A percentile compares a stretch with the other conserved stretches of the same genome.
These are phyloP conservation scores for Tinea trinotella DNA, from an alignment of 2,888 invertebrate genomes.

Conservation along the genomic window DNA sequence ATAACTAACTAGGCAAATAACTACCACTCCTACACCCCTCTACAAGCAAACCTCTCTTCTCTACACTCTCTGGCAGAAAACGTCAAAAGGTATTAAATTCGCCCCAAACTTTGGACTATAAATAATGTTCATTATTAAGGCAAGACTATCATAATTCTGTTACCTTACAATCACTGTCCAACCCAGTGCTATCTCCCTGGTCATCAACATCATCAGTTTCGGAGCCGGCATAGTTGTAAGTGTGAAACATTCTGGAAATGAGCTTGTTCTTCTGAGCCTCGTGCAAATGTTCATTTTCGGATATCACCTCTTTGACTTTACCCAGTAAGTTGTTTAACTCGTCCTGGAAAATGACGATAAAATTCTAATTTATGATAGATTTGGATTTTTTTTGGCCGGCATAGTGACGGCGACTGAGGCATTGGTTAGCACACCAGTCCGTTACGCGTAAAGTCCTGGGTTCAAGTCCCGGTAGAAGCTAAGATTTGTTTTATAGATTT, in stretches of 20 bases:
- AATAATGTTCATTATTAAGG: no score
- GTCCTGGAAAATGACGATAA: slow-evolving; percentile 55
- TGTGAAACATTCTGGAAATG: slow-evolving; percentile 74
- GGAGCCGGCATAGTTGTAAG: slow-evolving; percentile 54
- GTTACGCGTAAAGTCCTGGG: no score
- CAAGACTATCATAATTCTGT: no score
- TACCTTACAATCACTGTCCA: slow-evolving; percentile 64
- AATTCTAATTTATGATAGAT: not conserved
- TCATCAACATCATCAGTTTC: slow-evolving; percentile 64
- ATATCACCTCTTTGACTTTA: slow-evolving; percentile 89
- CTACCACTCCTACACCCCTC: no score
- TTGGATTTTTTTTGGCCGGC: not conserved
- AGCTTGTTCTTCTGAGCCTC: slow-evolving; percentile 82
- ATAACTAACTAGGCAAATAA: no score
- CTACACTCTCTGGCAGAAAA: no score
- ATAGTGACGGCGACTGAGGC: no score
- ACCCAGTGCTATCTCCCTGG: slow-evolving; percentile 56
- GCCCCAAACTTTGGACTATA: no score
- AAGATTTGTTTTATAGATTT: no score
- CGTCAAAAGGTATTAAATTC: no score
- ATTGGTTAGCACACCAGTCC: not conserved
- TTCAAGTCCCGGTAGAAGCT: no score
- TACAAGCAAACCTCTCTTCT: no score
- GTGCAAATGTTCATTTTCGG: slow-evolving; percentile 86
- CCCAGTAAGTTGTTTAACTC: slow-evolving; percentile 82